phyloP scores from a whole-genome alignment of 1,140 invertebrate genomes.

The Solen grandis region DNA sequence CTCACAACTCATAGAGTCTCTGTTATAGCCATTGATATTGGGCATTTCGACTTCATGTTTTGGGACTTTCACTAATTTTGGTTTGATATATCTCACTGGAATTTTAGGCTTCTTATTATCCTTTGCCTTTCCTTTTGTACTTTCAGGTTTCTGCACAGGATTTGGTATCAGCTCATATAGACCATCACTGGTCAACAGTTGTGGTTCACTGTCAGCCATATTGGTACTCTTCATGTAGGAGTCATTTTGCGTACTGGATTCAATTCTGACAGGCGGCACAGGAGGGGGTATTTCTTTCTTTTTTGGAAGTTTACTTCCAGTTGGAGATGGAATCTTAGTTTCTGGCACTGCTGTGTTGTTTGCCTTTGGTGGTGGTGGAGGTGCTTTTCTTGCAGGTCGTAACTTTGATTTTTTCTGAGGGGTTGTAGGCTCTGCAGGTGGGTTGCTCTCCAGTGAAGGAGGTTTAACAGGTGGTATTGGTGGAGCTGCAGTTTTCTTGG shows the following conservation, averaged over 20 bases:
- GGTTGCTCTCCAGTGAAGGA: neutral
- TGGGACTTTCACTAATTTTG: constrained; percentile 41
- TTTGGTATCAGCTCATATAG: constrained; percentile 30
- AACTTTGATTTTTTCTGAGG: constrained; percentile 21
- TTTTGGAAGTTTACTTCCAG: constrained; percentile 22
- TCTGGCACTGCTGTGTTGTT: constrained; percentile 1
- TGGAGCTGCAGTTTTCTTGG: neutral
- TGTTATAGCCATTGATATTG: neutral
- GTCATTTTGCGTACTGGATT: too few relatives aligned
- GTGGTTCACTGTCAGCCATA: neutral
- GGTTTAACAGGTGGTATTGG: too few relatives aligned
- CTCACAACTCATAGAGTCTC: constrained; percentile 23
- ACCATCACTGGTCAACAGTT: constrained; percentile 3
- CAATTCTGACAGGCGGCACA: too few relatives aligned
- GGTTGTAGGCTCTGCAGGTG: neutral
- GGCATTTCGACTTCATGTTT: constrained; percentile 34
- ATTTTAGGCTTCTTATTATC: constrained; percentile 9
- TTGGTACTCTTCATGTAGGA: too few relatives aligned
- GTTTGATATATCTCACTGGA: constrained; percentile 46
- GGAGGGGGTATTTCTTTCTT: neutral
- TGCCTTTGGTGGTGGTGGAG: constrained; percentile 18
- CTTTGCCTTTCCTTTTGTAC: neutral
- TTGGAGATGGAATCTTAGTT: constrained; percentile 24
- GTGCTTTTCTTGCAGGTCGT: constrained; percentile 33
- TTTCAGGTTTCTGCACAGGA: neutral